Evolutionary conservation across 35 echinoderm and acorn worm genomes (phyloP).

Genomic region (Nesometra sesokonis): DNA sequence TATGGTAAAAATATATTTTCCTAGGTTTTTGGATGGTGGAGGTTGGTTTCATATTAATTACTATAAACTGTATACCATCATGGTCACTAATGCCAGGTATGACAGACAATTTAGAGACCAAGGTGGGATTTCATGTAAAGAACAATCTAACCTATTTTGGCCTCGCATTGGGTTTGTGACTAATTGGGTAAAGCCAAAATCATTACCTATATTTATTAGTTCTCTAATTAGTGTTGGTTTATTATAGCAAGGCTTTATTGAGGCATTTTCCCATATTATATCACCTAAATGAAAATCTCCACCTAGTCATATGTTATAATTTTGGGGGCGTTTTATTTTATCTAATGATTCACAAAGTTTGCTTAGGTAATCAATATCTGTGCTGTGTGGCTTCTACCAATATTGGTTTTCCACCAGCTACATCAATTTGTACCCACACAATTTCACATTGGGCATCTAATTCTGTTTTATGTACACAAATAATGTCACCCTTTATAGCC

Average conservation of each 20-base stretch:
- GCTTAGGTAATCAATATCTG: background rate
- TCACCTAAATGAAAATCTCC: too few relatives aligned
- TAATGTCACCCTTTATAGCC: conserved; percentile 18
- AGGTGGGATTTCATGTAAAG: background rate
- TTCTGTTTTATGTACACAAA: conserved; percentile 10
- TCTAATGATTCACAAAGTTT: background rate
- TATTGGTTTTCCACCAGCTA: conserved; percentile 17
- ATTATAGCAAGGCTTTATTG: too few relatives aligned
- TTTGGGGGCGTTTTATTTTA: background rate
- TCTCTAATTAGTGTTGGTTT: background rate
- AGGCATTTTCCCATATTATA: too few relatives aligned
- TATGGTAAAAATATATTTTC: conserved; percentile 7
- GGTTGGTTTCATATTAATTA: background rate
- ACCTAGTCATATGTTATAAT: too few relatives aligned
- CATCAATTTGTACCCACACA: conserved; percentile 3
- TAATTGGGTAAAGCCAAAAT: conserved; percentile 3
- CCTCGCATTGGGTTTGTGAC: background rate
- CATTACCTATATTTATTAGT: conserved; percentile 10
- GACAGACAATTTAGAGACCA: background rate
- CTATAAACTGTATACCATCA: conserved; percentile 1
- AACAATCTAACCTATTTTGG: background rate
- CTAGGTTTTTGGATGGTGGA: too few relatives aligned
- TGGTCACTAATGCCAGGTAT: conserved; percentile 27
- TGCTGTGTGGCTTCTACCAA: background rate
- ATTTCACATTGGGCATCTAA: conserved; percentile 22